Percentiles rank a stretch among this genome's conserved stretches.
phyloP scores from a whole-genome alignment of 2,797 vertebrate species.

The Pachyuromys duprasi region DNA sequence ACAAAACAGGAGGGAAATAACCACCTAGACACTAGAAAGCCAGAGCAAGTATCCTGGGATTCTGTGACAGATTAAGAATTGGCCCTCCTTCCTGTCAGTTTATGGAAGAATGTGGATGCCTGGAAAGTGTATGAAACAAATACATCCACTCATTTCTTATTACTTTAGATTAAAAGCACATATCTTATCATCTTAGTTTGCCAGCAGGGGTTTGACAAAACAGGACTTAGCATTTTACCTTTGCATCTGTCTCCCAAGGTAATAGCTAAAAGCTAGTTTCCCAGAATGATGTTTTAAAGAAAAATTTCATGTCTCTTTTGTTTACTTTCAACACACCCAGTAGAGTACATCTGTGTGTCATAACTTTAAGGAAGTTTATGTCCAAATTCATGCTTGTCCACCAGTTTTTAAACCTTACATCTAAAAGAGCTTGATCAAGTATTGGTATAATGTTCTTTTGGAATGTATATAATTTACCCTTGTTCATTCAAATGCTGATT shows the following conservation, averaged over 20 bases:
- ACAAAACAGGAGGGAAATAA: not conserved
- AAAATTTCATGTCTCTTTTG: too few species aligned
- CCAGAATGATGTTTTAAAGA: not conserved
- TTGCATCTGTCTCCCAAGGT: not conserved
- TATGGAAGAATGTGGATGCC: not conserved
- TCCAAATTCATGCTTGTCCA: too few species aligned
- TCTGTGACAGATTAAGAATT: not conserved
- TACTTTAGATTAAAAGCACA: conserved; percentile 3
- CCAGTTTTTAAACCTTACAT: too few species aligned
- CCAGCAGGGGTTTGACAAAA: not conserved
- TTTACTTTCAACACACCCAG: too few species aligned
- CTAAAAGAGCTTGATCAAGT: too few species aligned
- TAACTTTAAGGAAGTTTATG: too few species aligned
- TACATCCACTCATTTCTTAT: not conserved
- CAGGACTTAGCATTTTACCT: not conserved
- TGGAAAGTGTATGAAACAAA: not conserved
- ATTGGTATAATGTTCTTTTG: too few species aligned
- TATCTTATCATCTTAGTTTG: too few species aligned
- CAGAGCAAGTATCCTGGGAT: not conserved
- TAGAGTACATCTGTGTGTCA: too few species aligned
- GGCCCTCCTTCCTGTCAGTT: not conserved
- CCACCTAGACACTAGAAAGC: not conserved
- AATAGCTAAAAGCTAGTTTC: not conserved
- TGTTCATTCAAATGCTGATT: too few species aligned
- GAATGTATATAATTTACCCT: too few species aligned